Evolutionary conservation across 2,113 vertebrate species (phyloP), one percentile per base, ranked within the genome.

Genomic region (western clawed frog (Xenopus tropicalis)): DNA sequence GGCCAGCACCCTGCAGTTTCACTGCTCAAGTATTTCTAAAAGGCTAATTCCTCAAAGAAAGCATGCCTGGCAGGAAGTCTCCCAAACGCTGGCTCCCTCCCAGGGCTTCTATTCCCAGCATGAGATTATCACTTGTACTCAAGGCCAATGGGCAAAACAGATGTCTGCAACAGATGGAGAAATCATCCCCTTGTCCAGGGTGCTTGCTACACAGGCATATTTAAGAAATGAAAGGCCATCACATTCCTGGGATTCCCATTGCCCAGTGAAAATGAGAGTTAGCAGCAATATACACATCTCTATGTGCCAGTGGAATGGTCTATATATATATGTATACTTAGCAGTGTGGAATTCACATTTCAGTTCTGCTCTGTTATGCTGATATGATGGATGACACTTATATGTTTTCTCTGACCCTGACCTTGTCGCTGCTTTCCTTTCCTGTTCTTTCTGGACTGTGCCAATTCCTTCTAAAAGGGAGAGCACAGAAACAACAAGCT

Each of bases 81-180:
- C 12, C 29, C 54, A 22, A 71, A 59, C 21, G 29, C 72, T 13
- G 52, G 44, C 77, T 75, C 3, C 14, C 54, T 56, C 73, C 9
- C 62, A 0, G 7, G 71, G 58, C 16, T 82, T 74, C 68, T 72
- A 21, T 70, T 72, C 82, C 78, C 85, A 83, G 79, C 78, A 24
- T 72, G 79, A 80, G 85, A 81, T 62, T 78, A 74, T 79, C 66
- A 0, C 81, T 65, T 57, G 0, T 10, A 3, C 77, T 68, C 69
- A 10, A 1, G 80, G 67, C 75, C 54, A 42, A 85, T 84, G 79
- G 81, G 77, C 80, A 86, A 86, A 88, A 83, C 88, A 89, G 87
- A 88, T 86, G 86, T 77, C 46, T 0, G 61, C 71, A 79, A 80
- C 82, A 86, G 82, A 84, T 86, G 83, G 68, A 0, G 83, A 83